Evolutionary conservation across 2,888 invertebrate genomes (phyloP).

Genomic region (Ecliptopera silaceata): DNA sequence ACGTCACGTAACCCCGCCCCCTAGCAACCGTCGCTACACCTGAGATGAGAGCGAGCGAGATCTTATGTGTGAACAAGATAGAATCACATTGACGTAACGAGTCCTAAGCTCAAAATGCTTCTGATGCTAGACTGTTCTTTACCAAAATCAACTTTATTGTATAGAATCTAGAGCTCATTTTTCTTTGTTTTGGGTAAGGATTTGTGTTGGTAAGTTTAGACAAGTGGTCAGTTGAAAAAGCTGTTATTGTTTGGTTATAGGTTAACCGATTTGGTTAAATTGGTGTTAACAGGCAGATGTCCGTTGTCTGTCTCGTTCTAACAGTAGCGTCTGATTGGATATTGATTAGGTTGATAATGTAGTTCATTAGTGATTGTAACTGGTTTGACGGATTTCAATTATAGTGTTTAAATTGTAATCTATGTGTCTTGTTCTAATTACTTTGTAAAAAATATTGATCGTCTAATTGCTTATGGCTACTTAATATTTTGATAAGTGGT

Average conservation of each 20-base stretch:
- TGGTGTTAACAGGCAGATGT: constrained; percentile 79
- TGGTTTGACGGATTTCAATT: constrained; percentile 39
- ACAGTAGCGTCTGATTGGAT: constrained; percentile 58
- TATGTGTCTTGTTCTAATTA: constrained; percentile 11
- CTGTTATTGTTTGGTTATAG: constrained; percentile 82
- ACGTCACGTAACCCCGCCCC: constrained; percentile 79
- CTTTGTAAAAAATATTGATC: neutral
- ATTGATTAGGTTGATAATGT: constrained; percentile 72
- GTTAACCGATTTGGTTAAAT: constrained; percentile 83
- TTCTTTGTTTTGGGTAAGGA: constrained; percentile 10
- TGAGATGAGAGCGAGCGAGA: constrained; percentile 75
- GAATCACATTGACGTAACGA: constrained; percentile 55
- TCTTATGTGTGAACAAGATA: constrained; percentile 64
- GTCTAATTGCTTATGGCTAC: constrained; percentile 6
- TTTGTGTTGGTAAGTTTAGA: constrained; percentile 37
- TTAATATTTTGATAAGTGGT: neutral
- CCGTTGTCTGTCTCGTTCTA: constrained; percentile 61
- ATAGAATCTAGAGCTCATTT: constrained; percentile 26
- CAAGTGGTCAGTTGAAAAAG: constrained; percentile 76
- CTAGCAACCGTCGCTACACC: constrained; percentile 78
- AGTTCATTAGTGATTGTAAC: constrained; percentile 62
- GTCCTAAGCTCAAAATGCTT: constrained; percentile 32
- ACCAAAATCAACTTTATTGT: constrained; percentile 22
- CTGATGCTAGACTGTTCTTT: constrained; percentile 25
- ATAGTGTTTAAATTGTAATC: constrained; percentile 5